Evolutionary conservation across 2,888 invertebrate genomes (phyloP), one percentile per base, ranked within the genome.

Genomic region (Pollenia amentaria): DNA sequence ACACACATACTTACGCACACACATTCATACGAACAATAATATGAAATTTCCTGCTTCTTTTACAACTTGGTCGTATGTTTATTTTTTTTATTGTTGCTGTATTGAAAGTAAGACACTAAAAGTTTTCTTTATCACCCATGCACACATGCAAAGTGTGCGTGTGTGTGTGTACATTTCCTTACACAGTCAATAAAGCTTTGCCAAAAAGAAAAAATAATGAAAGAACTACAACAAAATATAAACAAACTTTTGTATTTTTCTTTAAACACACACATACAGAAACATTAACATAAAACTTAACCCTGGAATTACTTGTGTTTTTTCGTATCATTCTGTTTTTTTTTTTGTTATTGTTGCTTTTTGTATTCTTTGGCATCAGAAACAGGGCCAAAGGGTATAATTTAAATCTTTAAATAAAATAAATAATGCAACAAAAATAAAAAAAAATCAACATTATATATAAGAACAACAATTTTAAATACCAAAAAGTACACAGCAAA

Each of bases 331-430:
- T 40, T n/a, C 67, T 55, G 62, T 69, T 55, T 16, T 69, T 51
- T 38, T 55, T 55, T 80, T 29, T 29, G 29, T 29, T 29, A 6
- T 29, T 29, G 29, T 29, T 29, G 29, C 6, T n/a, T 77, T 55
- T 70, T 69, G 12, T 55, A 14, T 69, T 51, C 46, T 64, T 64
- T 80, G 44, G 51, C 67, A 72, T 40, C 55, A 84, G 60, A 72
- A 76, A 73, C 44, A 84, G 73, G 73, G 80, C 87, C 87, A 87
- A 87, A 81, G 87, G 87, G 80, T 87, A 84, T 80, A 84, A 84
- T 87, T 87, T 87, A 84, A 87, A 84, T 87, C 87, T 77, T 87
- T 87, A 87, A 87, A 87, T 87, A 87, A 87, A 87, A 87, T 80
- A 84, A 84, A 84, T 76, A 84, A 84, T 67, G 77, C 65, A 84